phyloP scores from a whole-genome alignment of 2,113 vertebrate species.

The Leucopsar rothschildi region DNA sequence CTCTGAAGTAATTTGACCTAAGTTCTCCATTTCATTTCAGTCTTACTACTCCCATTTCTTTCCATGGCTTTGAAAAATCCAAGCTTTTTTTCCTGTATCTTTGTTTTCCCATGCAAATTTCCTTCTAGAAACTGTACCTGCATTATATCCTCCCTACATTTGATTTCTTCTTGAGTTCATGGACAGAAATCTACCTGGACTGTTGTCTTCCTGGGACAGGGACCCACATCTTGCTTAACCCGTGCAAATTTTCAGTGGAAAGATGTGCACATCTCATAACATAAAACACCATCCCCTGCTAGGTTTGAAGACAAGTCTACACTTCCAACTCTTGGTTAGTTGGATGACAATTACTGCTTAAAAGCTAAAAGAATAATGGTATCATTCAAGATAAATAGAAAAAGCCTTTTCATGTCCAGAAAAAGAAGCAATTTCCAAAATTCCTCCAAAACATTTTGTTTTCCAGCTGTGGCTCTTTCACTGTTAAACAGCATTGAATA shows the following conservation, averaged over 20 bases:
- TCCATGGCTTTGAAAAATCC: not conserved
- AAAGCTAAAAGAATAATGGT: not conserved
- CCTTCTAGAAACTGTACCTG: not conserved
- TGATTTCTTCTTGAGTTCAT: not conserved
- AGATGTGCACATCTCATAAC: not conserved
- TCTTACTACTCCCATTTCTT: not conserved
- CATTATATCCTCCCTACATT: not conserved
- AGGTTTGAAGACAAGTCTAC: not conserved
- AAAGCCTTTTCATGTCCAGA: not conserved
- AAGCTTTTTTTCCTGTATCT: not conserved
- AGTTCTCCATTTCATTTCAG: not conserved
- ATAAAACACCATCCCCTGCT: not conserved
- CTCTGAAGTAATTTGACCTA: not conserved
- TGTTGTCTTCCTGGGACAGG: not conserved
- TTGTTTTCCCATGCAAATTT: not conserved
- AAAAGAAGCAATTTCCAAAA: not conserved
- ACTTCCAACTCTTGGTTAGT: not conserved
- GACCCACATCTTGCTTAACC: not conserved
- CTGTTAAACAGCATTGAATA: not conserved
- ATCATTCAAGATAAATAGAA: not conserved
- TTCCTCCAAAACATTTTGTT: not conserved
- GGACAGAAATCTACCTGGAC: not conserved
- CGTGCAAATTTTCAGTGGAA: not conserved
- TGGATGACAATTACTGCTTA: not conserved
- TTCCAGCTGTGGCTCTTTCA: not conserved